Conservation (phyloP, 2,888 invertebrate species). For the Platycheirus albimanus region DNA sequence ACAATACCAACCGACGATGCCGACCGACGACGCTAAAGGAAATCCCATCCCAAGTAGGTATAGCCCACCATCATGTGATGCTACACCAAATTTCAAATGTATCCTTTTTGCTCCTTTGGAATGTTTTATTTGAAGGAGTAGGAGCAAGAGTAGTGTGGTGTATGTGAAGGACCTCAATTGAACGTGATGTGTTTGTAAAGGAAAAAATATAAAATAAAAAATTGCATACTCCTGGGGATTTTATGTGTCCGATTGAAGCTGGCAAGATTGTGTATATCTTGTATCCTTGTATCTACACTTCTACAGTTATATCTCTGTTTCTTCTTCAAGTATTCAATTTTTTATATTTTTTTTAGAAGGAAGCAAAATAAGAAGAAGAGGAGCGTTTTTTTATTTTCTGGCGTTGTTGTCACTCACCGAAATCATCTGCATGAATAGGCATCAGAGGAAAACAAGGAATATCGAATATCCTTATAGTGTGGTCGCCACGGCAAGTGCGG, state of each 20-base stretch:
- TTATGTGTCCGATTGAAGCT: constrained; percentile 53
- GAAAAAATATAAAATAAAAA: constrained; percentile 39
- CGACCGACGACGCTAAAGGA: constrained; percentile 49
- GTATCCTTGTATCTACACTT: background rate
- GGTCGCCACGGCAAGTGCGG: too few relatives aligned
- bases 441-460: background rate
- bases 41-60: constrained; percentile 65
- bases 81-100: constrained; percentile 26
- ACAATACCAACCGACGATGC: constrained; percentile 8
- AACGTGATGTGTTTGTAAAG: constrained; percentile 70
- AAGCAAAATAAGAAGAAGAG: background rate
- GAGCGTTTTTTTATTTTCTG: constrained; percentile 12
- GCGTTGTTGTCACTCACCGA: constrained; percentile 25
- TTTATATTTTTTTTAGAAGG: background rate
- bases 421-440: constrained; percentile 12
- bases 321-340: constrained; percentile 1
- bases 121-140: background rate
- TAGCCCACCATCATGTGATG: constrained; percentile 24
- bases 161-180: constrained; percentile 52
- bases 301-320: constrained; percentile 4
- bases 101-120: constrained; percentile 38
- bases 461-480: background rate
- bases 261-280: constrained; percentile 12
- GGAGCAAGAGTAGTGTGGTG: background rate
- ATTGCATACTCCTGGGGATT: constrained; percentile 56